These are phyloP conservation scores for Contarinia nasturtii DNA, from an alignment of 1,140 invertebrate species.

Conservation along the genomic window DNA sequence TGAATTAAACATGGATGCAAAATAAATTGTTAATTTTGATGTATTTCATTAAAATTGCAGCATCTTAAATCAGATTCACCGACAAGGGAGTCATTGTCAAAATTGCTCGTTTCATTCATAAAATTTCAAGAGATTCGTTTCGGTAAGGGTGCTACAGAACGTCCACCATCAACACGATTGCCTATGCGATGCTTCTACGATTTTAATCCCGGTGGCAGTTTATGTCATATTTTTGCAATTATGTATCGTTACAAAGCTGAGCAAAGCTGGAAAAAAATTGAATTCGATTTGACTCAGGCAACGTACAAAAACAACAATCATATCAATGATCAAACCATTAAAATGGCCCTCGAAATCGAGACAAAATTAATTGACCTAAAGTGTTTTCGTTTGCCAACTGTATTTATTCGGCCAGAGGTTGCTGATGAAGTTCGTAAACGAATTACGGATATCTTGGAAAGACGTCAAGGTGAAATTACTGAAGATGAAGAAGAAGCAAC, in stretches of 20 bases:
- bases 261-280: slow-evolving; percentile 83
- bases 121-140: slow-evolving; percentile 94
- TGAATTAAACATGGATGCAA: too few species aligned
- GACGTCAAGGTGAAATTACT: slow-evolving; percentile 59
- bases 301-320: slow-evolving; percentile 38
- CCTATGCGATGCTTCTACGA: slow-evolving; percentile 88
- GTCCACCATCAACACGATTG: slow-evolving; percentile 23
- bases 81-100: slow-evolving; percentile 75
- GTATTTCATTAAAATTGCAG: not conserved
- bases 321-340: slow-evolving; percentile 74
- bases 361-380: slow-evolving; percentile 66
- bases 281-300: slow-evolving; percentile 61
- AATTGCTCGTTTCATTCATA: slow-evolving; percentile 68
- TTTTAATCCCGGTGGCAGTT: slow-evolving; percentile 78
- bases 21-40: not conserved
- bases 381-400: slow-evolving; percentile 53
- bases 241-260: slow-evolving; percentile 92
- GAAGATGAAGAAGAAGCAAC: slow-evolving; percentile 75
- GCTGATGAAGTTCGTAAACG: slow-evolving; percentile 67
- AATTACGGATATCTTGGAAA: slow-evolving; percentile 74
- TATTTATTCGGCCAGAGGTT: slow-evolving; percentile 69
- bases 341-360: slow-evolving; percentile 87
- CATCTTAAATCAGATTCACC: slow-evolving; percentile 51
- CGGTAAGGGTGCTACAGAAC: slow-evolving; percentile 80
- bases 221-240: slow-evolving; percentile 82